Evolutionary conservation across 2,113 vertebrate species (phyloP).

Genomic region (Tachycineta bicolor): DNA sequence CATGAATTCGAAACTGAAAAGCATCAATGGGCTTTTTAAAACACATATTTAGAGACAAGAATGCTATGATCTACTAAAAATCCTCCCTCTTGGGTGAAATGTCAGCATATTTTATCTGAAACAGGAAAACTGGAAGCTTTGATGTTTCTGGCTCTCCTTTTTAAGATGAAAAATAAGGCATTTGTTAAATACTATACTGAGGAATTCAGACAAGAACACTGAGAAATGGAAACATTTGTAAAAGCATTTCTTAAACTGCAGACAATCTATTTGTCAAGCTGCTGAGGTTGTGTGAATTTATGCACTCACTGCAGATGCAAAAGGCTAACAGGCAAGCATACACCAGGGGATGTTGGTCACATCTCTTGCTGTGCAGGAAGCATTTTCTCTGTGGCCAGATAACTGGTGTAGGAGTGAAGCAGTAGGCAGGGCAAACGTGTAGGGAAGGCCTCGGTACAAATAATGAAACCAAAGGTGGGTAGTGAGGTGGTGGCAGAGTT

Average conservation of each 20-base stretch:
- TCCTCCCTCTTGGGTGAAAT: conserved; percentile 32
- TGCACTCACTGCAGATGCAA: background rate
- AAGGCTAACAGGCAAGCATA: background rate
- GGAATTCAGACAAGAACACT: background rate
- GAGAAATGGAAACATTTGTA: background rate
- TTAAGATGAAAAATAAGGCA: conserved; percentile 18
- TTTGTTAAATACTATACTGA: background rate
- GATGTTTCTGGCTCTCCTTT: conserved; percentile 31
- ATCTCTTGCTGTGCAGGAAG: background rate
- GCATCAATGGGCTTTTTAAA: background rate
- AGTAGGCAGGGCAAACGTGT: too few relatives aligned
- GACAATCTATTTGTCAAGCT: background rate
- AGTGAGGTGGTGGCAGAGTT: background rate
- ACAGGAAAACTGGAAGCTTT: conserved; percentile 38
- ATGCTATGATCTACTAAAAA: conserved; percentile 22
- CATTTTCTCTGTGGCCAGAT: background rate
- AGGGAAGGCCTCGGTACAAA: background rate
- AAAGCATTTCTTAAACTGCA: background rate
- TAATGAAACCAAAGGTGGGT: background rate
- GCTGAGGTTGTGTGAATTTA: background rate
- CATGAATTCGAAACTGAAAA: conserved; percentile 24
- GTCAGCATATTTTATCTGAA: conserved; percentile 53
- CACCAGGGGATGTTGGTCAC: fast-evolving
- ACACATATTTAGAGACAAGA: conserved; percentile 26
- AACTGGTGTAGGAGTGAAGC: background rate